These are phyloP conservation scores for Drosophila simulans DNA, from an alignment of 1,140 invertebrate species.

Conservation along the genomic window DNA sequence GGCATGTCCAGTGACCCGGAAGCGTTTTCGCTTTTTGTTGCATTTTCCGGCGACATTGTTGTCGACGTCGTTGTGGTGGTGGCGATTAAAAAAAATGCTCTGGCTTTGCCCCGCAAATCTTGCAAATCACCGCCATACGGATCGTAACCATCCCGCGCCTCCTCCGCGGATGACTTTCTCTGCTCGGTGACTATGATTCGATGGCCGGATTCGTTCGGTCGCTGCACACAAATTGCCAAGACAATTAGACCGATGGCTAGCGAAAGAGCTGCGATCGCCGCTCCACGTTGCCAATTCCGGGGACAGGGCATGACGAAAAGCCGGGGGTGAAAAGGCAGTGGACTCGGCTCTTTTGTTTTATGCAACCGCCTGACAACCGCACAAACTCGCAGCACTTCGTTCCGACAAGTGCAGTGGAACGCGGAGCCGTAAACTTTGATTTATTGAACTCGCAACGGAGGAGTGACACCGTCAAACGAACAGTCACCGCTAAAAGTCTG, in stretches of 20 bases:
- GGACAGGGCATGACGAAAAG: slow-evolving; percentile 54
- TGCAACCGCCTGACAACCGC: slow-evolving; percentile 42
- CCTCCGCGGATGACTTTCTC: slow-evolving; percentile 29
- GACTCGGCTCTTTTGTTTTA: slow-evolving; percentile 28
- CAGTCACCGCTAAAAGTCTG: slow-evolving; percentile 22
- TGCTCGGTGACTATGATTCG: slow-evolving; percentile 44
- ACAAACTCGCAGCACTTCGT: slow-evolving; percentile 24
- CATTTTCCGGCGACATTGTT: slow-evolving; percentile 16
- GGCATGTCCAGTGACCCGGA: slow-evolving; percentile 57
- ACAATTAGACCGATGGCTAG: slow-evolving; percentile 65
- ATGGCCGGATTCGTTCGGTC: slow-evolving; percentile 43
- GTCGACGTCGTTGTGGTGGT: slow-evolving; percentile 44
- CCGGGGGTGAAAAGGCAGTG: neutral
- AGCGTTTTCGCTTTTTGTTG: slow-evolving; percentile 28
- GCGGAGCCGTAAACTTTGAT: slow-evolving; percentile 62
- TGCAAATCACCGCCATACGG: slow-evolving; percentile 33
- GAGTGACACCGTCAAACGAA: slow-evolving; percentile 18
- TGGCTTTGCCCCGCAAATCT: slow-evolving; percentile 33
- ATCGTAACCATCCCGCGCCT: neutral
- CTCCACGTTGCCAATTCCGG: slow-evolving; percentile 29
- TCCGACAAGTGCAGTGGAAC: slow-evolving; percentile 25
- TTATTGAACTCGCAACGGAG: slow-evolving; percentile 55
- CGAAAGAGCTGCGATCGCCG: slow-evolving; percentile 33
- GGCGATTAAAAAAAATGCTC: slow-evolving; percentile 48
- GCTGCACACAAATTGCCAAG: slow-evolving; percentile 61